Base-by-base conservation (phyloP, 2,888 invertebrate genomes). In the Zaprionus lineosus region DNA sequence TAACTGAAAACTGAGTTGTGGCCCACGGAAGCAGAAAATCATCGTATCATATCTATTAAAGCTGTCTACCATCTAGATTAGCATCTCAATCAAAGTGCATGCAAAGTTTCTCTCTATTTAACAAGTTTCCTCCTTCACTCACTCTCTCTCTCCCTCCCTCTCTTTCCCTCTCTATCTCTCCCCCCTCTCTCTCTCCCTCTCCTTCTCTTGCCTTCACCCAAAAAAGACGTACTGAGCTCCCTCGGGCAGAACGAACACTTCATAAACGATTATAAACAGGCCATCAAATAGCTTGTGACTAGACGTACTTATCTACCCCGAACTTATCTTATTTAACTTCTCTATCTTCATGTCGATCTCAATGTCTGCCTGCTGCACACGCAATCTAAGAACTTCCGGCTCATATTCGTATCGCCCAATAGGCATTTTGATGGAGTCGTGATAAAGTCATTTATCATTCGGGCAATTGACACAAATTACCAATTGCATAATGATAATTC, bases 401-500 rank as follows among this genome's bases (percentile, higher is more conserved):
- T 61, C 3, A 12, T 29, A 24, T 1, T 24, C 3, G 12, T 11
- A 37, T 39, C 33, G 14, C 56, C 12, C 18, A 15, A n/a, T n/a
- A n/a, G n/a, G n/a, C n/a, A n/a, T n/a, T n/a, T n/a, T 29, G 63
- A 55, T 51, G 28, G 6, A 29, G n/a, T 36, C 58, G 21, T 34
- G 44, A 28, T 15, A 37, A 33, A 34, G 34, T 53, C 52, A 71
- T 71, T 71, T 51, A 66, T 66, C 55, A 71, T 41, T 41, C 36
- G 44, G 29, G 11, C 70, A 68, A 53, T 68, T 68, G 67, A 56
- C 66, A 66, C 51, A 53, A 40, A 29, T 50, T 56, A 48, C 52
- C 57, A 37, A 37, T 72, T 65, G 73, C 67, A 70, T 53, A 50
- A 66, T 40, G n/a, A 46, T 33, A 57, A 52, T 66, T 65, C 40